A percentile compares a stretch with the other conserved stretches of the same genome.
These are phyloP conservation scores for Strigamia crassipes DNA, from an alignment of 2,888 invertebrate genomes.

Conservation along the genomic window DNA sequence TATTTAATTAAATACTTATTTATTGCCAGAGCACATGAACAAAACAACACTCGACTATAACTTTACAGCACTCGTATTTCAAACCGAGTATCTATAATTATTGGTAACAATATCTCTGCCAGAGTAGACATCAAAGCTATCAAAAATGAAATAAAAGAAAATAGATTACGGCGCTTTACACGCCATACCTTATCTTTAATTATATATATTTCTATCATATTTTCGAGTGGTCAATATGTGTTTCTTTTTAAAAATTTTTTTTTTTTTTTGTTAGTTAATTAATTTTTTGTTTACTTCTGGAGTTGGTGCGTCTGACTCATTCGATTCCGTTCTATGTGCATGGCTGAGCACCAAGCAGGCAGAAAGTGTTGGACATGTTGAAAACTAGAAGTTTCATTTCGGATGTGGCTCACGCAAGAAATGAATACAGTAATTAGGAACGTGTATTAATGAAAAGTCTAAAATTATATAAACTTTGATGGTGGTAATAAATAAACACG, in stretches of 20 bases:
- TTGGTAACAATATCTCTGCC: background rate
- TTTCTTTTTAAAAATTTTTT: background rate
- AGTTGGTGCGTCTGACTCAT: background rate
- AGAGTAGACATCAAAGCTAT: background rate
- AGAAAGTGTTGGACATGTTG: conserved; percentile 18
- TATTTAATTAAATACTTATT: conserved; percentile 2
- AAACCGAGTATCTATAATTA: background rate
- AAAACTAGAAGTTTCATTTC: conserved; percentile 13
- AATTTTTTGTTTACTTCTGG: background rate
- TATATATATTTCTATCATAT: background rate
- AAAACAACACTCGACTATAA: background rate
- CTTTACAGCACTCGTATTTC: background rate
- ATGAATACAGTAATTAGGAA: conserved; percentile 32
- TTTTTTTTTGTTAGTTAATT: background rate
- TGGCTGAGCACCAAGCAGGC: conserved; percentile 14
- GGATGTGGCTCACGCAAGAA: conserved; percentile 32
- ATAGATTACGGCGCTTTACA: conserved; percentile 2
- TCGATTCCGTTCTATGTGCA: background rate
- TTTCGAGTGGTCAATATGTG: background rate
- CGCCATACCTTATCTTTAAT: conserved; percentile 2
- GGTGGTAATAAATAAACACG: background rate
- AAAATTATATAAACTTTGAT: conserved; percentile 14
- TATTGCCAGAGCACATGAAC: background rate
- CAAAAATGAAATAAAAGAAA: background rate
- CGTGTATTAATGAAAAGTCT: background rate